Evolutionary conservation across 2,797 vertebrate species (phyloP), one percentile per base, ranked within the genome.

Genomic region (Rhyacichthys aspro): DNA sequence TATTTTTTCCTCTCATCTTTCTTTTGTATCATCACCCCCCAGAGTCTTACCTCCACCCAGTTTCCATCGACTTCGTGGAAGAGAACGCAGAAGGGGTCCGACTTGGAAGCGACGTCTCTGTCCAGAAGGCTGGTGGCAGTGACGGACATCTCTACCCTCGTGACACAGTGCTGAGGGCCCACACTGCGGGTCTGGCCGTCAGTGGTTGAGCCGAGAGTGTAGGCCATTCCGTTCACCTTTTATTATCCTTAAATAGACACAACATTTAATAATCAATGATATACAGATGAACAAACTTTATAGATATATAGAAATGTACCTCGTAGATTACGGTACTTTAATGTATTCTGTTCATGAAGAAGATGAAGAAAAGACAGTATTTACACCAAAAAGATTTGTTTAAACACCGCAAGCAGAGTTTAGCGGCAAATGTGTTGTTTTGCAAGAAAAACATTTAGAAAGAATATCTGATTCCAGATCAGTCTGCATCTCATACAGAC

Each of bases 51-150:
- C 98, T 99, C 97, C 47, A 91, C 91, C 97, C 96, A 99, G 83
- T 95, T 95, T 66, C 93, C 93, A 0, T 95, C 91, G 65, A 93
- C 92, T 74, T 99, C 96, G 49, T 94, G 88, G 81, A 98, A 98
- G 62, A 99, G 94, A 59, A 99, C 97, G 0, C 97, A 99, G 91
- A 99, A 99, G 0, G 97, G 97, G 86, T 99, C 97, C 0, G 97
- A 99, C 89, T 99, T 99, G 74, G 97, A 98, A 49, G 97, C 95
- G 58, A 99, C 95, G 5, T 99, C 97, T 18, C 96, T 90, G 85
- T 98, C 97, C 78, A 99, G 93, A 39, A 99, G 94, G 86, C 84
- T 97, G 45, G 94, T 83, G 32, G 96, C 96, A 0, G 93, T 95
- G 66, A 99, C 89, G 0, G 97, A 98, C 45, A 99, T 44, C 85